Base-by-base conservation (phyloP, 2,888 invertebrate species). In the Psylliodes chrysocephalus region DNA sequence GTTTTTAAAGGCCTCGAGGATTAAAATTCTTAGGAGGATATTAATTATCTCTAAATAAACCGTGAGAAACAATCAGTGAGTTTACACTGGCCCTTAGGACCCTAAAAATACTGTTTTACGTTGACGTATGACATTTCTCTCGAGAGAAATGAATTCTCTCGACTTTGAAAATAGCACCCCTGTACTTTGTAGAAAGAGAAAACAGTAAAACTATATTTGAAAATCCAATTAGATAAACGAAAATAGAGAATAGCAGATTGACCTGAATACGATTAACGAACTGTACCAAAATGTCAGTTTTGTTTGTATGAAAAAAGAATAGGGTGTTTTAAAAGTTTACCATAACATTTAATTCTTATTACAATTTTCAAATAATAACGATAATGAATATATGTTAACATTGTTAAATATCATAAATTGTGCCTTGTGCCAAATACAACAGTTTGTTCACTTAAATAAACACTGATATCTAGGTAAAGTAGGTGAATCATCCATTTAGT, bases 401-500 rank as follows among this genome's bases (percentile, higher is more conserved):
- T 38, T 22, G 6, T 22, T 22, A 22, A 22, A 22, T 4, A 22
- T 4, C 22, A 22, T 4, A 22, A 22, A 22, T 22, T 22, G 22
- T 22, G n/a, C n/a, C n/a, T n/a, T n/a, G 6, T 42, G 40, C 14
- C 14, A 15, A 42, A 42, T 17, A 17, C 15, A 17, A n/a, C 38
- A 38, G 5, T 14, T 38, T 38, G 4, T n/a, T 12, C n/a, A 38
- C 5, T 38, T 22, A 22, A 14, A 8, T 42, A 19, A 51, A 51
- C 33, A 33, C 15, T 18, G 2, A 17, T 18, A 38, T 35, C 18
- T 18, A 38, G 38, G 12, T 52, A 19, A 59, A 56, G 38, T 59
- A 40, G 40, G 57, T 59, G 57, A 59, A 59, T 59, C 57, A 59
- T 44, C 22, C 22, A 15, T 17, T 17, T 49, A 49, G 12, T 8